These are phyloP conservation scores for Myanophis thanlyinensis DNA, from an alignment of 2,113 vertebrate species.

Conservation along the genomic window DNA sequence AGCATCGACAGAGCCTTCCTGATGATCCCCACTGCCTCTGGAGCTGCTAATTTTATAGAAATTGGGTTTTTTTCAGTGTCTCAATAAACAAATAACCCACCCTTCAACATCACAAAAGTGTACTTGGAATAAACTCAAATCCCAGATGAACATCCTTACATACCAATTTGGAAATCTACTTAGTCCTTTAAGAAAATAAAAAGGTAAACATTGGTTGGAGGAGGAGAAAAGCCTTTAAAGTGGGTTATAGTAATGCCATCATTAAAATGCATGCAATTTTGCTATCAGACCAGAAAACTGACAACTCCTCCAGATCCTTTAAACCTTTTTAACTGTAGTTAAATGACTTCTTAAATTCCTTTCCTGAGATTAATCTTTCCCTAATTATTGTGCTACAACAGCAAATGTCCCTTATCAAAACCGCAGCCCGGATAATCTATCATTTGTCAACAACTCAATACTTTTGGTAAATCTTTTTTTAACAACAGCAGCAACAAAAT, in stretches of 20 bases:
- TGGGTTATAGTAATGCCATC: not conserved
- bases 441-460: not conserved
- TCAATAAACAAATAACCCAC: not conserved
- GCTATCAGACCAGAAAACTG: not conserved
- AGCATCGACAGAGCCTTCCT: too few species aligned
- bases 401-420: not conserved
- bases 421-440: not conserved
- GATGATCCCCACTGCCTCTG: too few species aligned
- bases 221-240: not conserved
- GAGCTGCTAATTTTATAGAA: too few species aligned
- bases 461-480: not conserved
- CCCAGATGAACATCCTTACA: not conserved
- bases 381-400: constrained; percentile 2
- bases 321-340: not conserved
- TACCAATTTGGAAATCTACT: not conserved
- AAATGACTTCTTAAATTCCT: not conserved
- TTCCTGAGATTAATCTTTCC: constrained; percentile 7
- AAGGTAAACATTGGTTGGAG: not conserved
- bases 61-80: too few species aligned
- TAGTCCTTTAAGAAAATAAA: not conserved
- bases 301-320: not conserved
- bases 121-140: not conserved
- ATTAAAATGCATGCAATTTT: not conserved
- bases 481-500: not conserved
- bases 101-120: not conserved